Base-by-base conservation (phyloP, 2,888 invertebrate genomes). In the Platerodrilus igneus region DNA sequence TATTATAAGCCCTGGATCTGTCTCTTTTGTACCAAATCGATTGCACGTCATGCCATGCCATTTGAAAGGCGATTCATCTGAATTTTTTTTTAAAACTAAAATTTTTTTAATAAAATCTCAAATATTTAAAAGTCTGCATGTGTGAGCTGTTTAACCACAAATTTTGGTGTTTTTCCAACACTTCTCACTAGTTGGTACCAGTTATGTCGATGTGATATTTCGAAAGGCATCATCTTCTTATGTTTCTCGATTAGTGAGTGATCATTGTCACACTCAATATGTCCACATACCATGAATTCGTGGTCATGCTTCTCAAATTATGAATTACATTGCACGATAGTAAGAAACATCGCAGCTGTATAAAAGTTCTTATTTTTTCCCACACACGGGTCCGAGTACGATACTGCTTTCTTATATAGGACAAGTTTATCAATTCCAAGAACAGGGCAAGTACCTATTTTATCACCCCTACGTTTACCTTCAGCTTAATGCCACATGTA, bases 151-250 rank as follows among this genome's bases (percentile, higher is more conserved):
- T n/a, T n/a, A n/a, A n/a, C n/a, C n/a, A n/a, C n/a, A n/a, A n/a
- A n/a, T n/a, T n/a, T n/a, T n/a, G n/a, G n/a, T 8, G 10, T 23
- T 20, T 27, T 27, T 16, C 28, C 36, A 28, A 20, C 18, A 4
- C 14, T 25, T n/a, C 26, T 4, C 14, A 18, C 26, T 10, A 13
- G 14, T 10, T 25, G 35, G n/a, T 35, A 27, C 26, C 25, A 35
- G 14, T 26, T 19, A 10, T 26, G 17, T 17, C 20, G 27, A 35
- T 30, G 35, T 18, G 11, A 26, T n/a, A 35, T 35, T 20, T 26
- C 11, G 11, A 30, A 9, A 5, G 7, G 15, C 27, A 35, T 13
- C 15, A 15, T 33, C n/a, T 16, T 19, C n/a, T 33, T 33, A 17
- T 33, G 18, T 10, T 35, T 35, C 8, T 32, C 32, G 14, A 26